phyloP scores from a whole-genome alignment of 2,888 invertebrate genomes.

The Tipula confusa region DNA sequence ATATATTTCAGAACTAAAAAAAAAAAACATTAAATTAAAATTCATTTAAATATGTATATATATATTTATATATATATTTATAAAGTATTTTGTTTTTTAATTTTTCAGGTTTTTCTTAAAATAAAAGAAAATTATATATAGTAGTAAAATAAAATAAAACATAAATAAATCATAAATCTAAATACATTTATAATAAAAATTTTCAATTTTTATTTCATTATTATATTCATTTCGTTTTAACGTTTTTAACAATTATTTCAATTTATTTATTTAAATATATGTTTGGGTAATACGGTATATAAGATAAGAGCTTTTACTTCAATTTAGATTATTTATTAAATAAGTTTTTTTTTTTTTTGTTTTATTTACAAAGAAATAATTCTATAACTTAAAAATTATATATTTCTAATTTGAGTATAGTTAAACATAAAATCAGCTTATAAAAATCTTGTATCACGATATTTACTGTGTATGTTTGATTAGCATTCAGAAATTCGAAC shows the following conservation, averaged over 20 bases:
- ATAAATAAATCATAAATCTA: neutral
- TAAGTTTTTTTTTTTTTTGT: no score
- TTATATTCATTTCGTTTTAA: neutral
- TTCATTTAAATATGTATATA: neutral
- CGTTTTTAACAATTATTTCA: neutral
- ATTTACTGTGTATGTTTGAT: neutral
- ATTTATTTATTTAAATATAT: neutral
- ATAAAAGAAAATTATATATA: neutral
- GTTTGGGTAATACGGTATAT: neutral
- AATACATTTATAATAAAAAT: neutral
- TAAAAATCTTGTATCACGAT: neutral
- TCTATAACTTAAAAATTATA: neutral
- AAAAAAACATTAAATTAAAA: neutral
- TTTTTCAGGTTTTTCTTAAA: neutral
- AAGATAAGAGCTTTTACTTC: neutral
- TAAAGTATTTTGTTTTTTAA: neutral
- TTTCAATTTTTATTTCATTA: neutral
- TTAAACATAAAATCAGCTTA: neutral
- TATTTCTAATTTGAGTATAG: neutral
- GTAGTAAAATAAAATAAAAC: neutral
- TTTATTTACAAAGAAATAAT: neutral
- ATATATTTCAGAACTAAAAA: neutral
- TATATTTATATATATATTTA: neutral
- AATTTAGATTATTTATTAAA: neutral
- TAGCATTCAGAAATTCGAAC: neutral